These are phyloP conservation scores for Diarsia dahlii DNA, from an alignment of 2,888 invertebrate species.

Conservation along the genomic window DNA sequence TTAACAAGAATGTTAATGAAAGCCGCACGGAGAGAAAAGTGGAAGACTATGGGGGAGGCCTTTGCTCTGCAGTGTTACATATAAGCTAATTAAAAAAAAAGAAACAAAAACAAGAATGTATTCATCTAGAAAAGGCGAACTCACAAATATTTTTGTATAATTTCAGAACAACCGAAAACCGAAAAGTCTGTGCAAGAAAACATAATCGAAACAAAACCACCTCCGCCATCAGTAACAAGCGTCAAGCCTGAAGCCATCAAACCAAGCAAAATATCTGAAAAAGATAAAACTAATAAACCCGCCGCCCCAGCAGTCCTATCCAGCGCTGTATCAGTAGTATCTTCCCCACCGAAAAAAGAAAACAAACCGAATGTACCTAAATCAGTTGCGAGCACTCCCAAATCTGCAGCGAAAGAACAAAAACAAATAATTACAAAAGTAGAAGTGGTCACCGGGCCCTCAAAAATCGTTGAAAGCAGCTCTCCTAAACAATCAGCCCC, in stretches of 20 bases:
- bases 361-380: conserved; percentile 85
- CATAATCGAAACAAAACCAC: conserved; percentile 88
- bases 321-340: conserved; percentile 84
- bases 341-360: conserved; percentile 86
- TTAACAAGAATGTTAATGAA: not conserved
- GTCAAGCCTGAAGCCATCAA: conserved; percentile 86
- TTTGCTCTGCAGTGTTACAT: too few relatives aligned
- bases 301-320: conserved; percentile 80
- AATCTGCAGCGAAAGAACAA: conserved; percentile 86
- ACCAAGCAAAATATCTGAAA: conserved; percentile 85
- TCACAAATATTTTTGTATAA: conserved; percentile 41
- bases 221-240: conserved; percentile 81
- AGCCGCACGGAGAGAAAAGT: too few relatives aligned
- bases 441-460: conserved; percentile 90
- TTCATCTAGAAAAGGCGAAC: conserved; percentile 3
- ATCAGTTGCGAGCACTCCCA: conserved; percentile 84
- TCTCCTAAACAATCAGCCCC: conserved; percentile 76
- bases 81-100: not conserved
- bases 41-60: too few relatives aligned
- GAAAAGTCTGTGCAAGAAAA: conserved; percentile 86
- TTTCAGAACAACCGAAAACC: conserved; percentile 86
- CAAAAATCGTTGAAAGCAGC: conserved; percentile 85
- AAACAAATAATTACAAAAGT: conserved; percentile 89
- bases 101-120: not conserved
- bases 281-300: conserved; percentile 83